Percentiles rank a stretch among this genome's conserved stretches.
phyloP scores from a whole-genome alignment of 2,888 invertebrate species.

The Noctua janthe region DNA sequence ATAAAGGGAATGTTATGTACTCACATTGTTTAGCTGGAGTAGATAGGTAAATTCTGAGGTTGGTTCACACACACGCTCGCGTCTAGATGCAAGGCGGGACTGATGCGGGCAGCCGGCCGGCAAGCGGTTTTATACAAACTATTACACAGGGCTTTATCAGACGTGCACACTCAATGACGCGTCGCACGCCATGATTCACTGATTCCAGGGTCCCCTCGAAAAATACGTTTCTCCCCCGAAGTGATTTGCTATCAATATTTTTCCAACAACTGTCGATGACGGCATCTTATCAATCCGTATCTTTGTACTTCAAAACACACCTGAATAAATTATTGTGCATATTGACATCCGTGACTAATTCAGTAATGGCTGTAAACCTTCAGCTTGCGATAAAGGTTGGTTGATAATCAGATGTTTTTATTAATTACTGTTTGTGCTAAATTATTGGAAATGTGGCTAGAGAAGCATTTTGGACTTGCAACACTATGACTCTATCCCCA shows the following conservation, averaged over 20 bases:
- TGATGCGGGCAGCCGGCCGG: slow-evolving; percentile 45
- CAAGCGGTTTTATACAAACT: slow-evolving; percentile 60
- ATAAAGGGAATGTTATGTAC: slow-evolving; percentile 26
- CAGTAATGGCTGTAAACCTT: not conserved
- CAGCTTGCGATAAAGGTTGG: not conserved
- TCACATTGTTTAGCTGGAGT: slow-evolving; percentile 45
- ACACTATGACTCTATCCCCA: too few species aligned
- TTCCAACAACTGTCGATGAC: slow-evolving; percentile 53
- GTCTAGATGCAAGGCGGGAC: slow-evolving; percentile 34
- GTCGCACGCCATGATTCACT: slow-evolving; percentile 54
- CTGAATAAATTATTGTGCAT: slow-evolving; percentile 23
- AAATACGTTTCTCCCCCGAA: slow-evolving; percentile 36
- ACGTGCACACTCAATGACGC: slow-evolving; percentile 34
- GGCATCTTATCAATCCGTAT: slow-evolving; percentile 45
- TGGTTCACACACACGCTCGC: slow-evolving; percentile 40
- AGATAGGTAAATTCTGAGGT: slow-evolving; percentile 1
- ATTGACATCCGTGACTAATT: slow-evolving; percentile 19
- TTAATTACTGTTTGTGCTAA: not conserved
- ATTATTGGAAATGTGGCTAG: not conserved
- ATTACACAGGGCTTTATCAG: slow-evolving; percentile 50
- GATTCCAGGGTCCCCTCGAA: slow-evolving; percentile 33
- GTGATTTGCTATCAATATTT: slow-evolving; percentile 35
- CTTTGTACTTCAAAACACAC: slow-evolving; percentile 39
- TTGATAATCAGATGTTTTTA: not conserved
- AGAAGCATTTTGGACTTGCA: not conserved